A percentile compares a stretch with the other conserved stretches of the same genome.
Conservation (phyloP, 1,140 invertebrate genomes). For the Papilio aristodemus region DNA sequence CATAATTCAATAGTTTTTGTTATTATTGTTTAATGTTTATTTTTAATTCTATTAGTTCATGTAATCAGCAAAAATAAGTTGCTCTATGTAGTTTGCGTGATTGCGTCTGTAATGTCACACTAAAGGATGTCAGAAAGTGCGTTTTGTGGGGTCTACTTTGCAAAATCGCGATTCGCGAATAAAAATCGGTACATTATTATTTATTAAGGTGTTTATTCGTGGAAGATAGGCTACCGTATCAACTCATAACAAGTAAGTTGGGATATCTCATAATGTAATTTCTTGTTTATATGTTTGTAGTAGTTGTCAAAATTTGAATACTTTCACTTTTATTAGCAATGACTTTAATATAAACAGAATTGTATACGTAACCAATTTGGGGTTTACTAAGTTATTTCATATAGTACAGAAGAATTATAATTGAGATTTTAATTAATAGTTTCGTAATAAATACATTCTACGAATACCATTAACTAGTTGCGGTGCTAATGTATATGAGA, state of each 20-base stretch:
- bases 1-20: too few species aligned
- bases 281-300: conserved; percentile 5
- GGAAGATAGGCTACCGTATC: conserved; percentile 2
- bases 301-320: conserved; percentile 21
- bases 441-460: conserved; percentile 7
- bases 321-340: conserved; percentile 26
- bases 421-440: neutral
- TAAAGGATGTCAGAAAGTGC: conserved; percentile 16
- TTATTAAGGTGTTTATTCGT: conserved; percentile 12
- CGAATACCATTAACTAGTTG: neutral
- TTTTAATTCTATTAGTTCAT: neutral
- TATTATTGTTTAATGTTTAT: too few species aligned
- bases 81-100: neutral
- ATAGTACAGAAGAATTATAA: neutral
- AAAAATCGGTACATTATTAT: conserved; percentile 8
- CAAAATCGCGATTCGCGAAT: conserved; percentile 25
- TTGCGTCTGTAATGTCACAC: conserved; percentile 6
- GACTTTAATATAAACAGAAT: conserved; percentile 26
- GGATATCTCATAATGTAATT: neutral
- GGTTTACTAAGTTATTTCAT: neutral
- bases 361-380: conserved; percentile 29
- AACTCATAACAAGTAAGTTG: neutral
- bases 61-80: neutral
- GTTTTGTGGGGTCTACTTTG: conserved; percentile 1
- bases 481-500: neutral